A percentile compares a stretch with the other conserved stretches of the same genome.
Conservation (phyloP, 2,797 vertebrate species). For the Parotocinclus haroldoi region DNA sequence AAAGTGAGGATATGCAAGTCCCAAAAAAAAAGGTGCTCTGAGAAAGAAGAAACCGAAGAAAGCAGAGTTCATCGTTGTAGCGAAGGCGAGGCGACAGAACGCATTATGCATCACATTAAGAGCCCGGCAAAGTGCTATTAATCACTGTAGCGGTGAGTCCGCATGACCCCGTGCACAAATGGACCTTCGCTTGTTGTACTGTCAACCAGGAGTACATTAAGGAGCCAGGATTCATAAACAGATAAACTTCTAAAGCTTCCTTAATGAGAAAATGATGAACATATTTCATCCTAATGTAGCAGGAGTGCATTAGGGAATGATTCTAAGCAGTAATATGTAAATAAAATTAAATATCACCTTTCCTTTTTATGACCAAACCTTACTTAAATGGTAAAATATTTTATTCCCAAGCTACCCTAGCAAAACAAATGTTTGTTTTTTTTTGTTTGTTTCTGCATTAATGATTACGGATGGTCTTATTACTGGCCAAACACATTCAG, state of each 20-base stretch:
- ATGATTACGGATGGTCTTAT: too few relatives aligned
- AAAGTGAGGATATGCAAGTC: constrained; percentile 62
- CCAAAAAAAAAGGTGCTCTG: constrained; percentile 69
- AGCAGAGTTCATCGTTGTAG: constrained; percentile 35
- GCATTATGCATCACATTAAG: constrained; percentile 26
- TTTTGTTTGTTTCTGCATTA: too few relatives aligned
- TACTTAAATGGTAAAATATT: too few relatives aligned
- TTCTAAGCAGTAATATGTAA: not conserved
- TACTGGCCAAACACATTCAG: too few relatives aligned
- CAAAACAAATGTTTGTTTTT: too few relatives aligned
- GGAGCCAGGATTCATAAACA: not conserved
- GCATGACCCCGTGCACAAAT: not conserved
- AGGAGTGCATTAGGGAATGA: not conserved
- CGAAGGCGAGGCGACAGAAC: constrained; percentile 17
- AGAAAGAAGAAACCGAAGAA: constrained; percentile 68
- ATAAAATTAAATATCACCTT: not conserved
- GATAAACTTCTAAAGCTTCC: constrained; percentile 11
- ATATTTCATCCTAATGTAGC: not conserved
- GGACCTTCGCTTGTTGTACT: not conserved
- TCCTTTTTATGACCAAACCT: too few relatives aligned
- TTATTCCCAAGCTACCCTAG: too few relatives aligned
- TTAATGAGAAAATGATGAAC: not conserved
- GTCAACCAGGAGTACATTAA: not conserved
- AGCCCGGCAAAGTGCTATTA: constrained; percentile 15
- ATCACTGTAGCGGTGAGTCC: constrained; percentile 3